A percentile compares a stretch with the other conserved stretches of the same genome.
Conservation (phyloP, 2,113 vertebrate genomes). For the Muntiacus muntjak region DNA sequence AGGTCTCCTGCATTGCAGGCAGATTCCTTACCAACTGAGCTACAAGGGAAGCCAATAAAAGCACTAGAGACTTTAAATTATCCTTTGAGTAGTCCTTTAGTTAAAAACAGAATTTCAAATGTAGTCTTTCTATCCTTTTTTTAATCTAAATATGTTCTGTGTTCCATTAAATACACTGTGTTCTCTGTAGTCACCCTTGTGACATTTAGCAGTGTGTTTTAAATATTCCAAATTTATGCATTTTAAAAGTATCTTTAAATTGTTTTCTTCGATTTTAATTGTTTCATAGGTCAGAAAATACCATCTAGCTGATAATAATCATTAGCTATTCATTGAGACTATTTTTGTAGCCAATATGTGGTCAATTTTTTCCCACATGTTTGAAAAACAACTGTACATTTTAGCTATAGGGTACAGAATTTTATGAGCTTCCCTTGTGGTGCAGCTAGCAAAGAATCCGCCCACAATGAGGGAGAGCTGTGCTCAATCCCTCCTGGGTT, state of each 20-base stretch:
- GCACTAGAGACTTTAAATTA: background rate
- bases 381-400: background rate
- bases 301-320: background rate
- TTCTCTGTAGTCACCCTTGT: background rate
- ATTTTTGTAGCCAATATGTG: background rate
- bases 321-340: background rate
- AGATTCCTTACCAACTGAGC: background rate
- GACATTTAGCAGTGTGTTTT: background rate
- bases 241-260: background rate
- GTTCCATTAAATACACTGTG: background rate
- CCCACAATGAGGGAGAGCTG: background rate
- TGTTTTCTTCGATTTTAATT: background rate
- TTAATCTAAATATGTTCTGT: background rate
- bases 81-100: background rate
- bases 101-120: background rate
- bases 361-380: background rate
- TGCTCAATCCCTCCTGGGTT: background rate
- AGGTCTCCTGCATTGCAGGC: background rate
- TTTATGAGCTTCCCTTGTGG: background rate
- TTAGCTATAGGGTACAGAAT: background rate
- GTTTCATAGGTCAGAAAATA: background rate
- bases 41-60: background rate
- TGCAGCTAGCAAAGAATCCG: rapidly evolving
- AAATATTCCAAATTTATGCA: background rate
- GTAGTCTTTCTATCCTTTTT: background rate